These are phyloP conservation scores for Watsonalla cultraria DNA, from an alignment of 2,888 invertebrate genomes.

Conservation along the genomic window DNA sequence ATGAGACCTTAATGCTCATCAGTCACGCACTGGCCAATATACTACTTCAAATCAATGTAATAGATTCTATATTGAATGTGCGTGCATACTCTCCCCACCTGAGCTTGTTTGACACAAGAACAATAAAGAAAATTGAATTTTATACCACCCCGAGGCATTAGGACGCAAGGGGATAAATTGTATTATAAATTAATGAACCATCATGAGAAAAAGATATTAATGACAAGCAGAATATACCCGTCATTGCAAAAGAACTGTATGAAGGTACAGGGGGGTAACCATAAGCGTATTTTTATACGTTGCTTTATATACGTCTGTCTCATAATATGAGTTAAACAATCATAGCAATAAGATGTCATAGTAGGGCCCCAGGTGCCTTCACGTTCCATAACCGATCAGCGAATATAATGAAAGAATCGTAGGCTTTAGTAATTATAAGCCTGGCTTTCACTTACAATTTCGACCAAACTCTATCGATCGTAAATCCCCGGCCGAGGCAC, in stretches of 20 bases:
- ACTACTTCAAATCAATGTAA: constrained; percentile 2
- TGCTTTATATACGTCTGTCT: too few species aligned
- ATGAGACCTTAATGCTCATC: neutral
- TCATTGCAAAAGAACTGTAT: too few species aligned
- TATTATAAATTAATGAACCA: constrained; percentile 31
- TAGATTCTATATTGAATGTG: constrained; percentile 27
- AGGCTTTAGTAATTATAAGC: too few species aligned
- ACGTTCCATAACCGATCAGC: too few species aligned
- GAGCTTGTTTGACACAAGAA: constrained; percentile 36
- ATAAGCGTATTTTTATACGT: too few species aligned
- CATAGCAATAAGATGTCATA: too few species aligned
- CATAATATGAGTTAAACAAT: too few species aligned
- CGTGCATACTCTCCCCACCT: constrained; percentile 37
- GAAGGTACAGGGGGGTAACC: too few species aligned
- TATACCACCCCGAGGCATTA: constrained; percentile 39
- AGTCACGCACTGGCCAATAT: neutral
- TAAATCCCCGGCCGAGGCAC: constrained; percentile 1
- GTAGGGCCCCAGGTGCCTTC: too few species aligned
- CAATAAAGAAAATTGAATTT: constrained; percentile 52
- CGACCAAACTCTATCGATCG: constrained; percentile 2
- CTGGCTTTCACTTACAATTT: neutral
- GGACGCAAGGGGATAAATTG: constrained; percentile 27
- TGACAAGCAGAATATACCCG: too few species aligned
- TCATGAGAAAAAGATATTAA: too few species aligned
- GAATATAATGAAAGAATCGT: too few species aligned